Evolutionary conservation across 2,888 invertebrate genomes (phyloP).

Genomic region (Xestia rhomboidea): DNA sequence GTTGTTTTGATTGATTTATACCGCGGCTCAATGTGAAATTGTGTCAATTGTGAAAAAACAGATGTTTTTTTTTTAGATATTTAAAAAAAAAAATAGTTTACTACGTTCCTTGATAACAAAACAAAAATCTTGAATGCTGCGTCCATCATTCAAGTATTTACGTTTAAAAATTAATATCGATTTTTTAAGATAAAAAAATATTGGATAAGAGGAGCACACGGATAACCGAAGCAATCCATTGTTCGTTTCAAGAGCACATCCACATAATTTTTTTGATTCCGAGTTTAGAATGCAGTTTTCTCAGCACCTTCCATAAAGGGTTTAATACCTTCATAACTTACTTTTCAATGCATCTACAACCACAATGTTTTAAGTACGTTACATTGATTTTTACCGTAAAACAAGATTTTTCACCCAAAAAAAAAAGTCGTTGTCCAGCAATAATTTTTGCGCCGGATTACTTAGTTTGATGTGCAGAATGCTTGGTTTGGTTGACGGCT

Average conservation of each 20-base stretch:
- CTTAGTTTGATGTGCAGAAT: background rate
- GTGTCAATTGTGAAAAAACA: background rate
- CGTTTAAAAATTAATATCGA: background rate
- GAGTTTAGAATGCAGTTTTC: background rate
- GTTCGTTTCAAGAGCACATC: background rate
- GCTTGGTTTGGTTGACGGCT: background rate
- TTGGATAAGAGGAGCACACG: background rate
- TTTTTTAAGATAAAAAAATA: background rate
- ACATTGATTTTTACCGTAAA: background rate
- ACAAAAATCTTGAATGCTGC: no score
- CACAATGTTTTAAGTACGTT: background rate
- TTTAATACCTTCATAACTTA: background rate
- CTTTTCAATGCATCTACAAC: background rate
- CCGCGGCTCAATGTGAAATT: no score
- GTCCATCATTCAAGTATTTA: no score
- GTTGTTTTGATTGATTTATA: conserved; percentile 29
- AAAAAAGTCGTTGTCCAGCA: no score
- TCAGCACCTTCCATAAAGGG: background rate
- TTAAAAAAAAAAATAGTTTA: no score
- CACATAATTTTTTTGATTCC: background rate
- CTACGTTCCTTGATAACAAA: no score
- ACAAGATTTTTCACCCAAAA: background rate
- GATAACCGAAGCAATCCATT: background rate
- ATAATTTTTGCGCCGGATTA: no score
- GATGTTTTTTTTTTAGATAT: no score